Percentiles rank a stretch among this genome's conserved stretches.
phyloP scores from a whole-genome alignment of 2,113 vertebrate genomes.

The Phrynosoma platyrhinos region DNA sequence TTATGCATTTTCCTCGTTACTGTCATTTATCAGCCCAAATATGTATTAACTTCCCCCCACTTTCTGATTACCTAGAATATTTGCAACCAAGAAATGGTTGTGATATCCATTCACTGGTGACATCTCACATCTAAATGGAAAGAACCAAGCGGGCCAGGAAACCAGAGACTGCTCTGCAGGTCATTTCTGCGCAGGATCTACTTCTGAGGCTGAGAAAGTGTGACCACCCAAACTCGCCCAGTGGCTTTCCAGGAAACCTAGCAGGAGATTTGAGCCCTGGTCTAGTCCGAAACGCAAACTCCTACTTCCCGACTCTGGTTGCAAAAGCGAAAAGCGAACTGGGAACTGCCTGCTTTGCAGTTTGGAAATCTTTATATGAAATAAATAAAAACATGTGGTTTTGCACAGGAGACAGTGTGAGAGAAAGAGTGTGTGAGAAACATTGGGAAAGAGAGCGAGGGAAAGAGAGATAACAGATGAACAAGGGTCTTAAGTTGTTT shows the following conservation, averaged over 20 bases:
- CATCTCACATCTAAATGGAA: not conserved
- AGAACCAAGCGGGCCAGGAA: too few relatives aligned
- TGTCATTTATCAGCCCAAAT: constrained; percentile 25
- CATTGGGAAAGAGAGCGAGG: not conserved
- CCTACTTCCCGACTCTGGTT: not conserved
- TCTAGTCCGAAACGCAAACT: too few relatives aligned
- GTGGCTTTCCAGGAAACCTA: too few relatives aligned
- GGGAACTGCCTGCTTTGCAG: not conserved
- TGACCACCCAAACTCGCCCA: too few relatives aligned
- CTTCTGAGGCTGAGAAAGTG: not conserved
- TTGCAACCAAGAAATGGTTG: constrained; percentile 11
- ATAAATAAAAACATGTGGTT: constrained; percentile 36
- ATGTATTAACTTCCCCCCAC: too few relatives aligned
- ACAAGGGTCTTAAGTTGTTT: constrained; percentile 50
- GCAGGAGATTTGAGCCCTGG: too few relatives aligned
- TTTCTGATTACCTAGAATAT: not conserved
- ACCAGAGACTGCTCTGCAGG: too few relatives aligned
- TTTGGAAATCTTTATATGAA: not conserved
- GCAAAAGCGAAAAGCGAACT: not conserved
- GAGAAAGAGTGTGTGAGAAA: not conserved
- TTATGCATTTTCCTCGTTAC: constrained; percentile 17
- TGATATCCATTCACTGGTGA: not conserved
- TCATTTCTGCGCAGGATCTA: not conserved
- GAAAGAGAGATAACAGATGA: constrained; percentile 24
- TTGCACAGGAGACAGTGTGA: not conserved